Evolutionary conservation across 2,888 invertebrate genomes (phyloP), one percentile per base, ranked within the genome.

Genomic region (Rhamphomyia laevipes): DNA sequence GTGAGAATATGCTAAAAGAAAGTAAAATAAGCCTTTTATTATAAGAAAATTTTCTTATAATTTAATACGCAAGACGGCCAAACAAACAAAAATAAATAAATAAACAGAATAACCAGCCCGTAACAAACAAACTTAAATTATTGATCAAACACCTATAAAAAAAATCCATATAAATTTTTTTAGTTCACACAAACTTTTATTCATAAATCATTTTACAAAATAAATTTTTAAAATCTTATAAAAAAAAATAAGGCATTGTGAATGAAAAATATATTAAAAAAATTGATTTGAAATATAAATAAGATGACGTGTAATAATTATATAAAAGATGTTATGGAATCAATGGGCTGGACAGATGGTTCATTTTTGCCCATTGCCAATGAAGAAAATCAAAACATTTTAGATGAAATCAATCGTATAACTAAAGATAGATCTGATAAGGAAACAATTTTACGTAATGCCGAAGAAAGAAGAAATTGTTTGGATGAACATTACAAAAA

Each of bases 301-400:
- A 38, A 33, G 13, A 45, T 31, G 9, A 57, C 56, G 55, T 40
- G 45, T 16, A 23, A 43, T 27, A 46, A 43, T 15, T 57, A 53
- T 56, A 75, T 85, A 62, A 74, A 77, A 40, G 77, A 82, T 57
- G 72, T 86, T 50, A 67, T 87, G 51, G 77, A 77, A 56, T 76
- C 81, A 56, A 72, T 86, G 51, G 86, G 86, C 3, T 86, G 85
- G 83, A 76, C 77, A 49, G 79, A 82, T 60, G 86, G 87, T 7
- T 84, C 85, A 51, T 81, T 82, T 61, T 77, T 86, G 57, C 90
- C 90, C 4, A 76, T 90, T 53, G 86, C 89, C 1, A 85, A 84
- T 70, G 75, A 78, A 41, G 82, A 82, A 60, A 90, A 90, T 61
- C 61, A 64, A 45, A 53, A 58, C 15, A 60, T 71, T 16, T 56